Evolutionary conservation across 2,888 invertebrate genomes (phyloP), one percentile per base, ranked within the genome.

Genomic region (Microplitis deprimator): DNA sequence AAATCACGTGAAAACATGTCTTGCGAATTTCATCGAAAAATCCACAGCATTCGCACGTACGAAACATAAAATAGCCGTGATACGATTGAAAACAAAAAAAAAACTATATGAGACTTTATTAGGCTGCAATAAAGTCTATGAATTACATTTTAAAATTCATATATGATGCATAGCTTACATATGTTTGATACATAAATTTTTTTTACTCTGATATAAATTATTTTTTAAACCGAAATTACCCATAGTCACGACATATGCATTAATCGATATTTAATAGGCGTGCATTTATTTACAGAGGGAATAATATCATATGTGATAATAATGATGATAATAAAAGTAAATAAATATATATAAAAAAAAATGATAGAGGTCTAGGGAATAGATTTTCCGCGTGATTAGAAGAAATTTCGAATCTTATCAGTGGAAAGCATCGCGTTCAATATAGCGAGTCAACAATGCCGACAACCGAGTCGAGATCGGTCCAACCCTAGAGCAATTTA

Each of bases 1-100:
- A 40, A 39, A 68, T 68, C 68, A 68, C 68, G 68, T 68, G 29
- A 38, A 39, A 40, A 16, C 40, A 40, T 17, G 40, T 40, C 68
- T 68, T 67, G n/a, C n/a, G 16, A 68, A 8, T 68, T 40, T 68
- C 39, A 68, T 68, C 16, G 40, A 10, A 1, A 68, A 40, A 40
- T 68, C 39, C 40, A 0, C 16, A 2, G 68, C 39, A 16, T 68
- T 16, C 6, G n/a, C 68, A 68, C 68, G 39, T 67, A 67, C 39
- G n/a, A 10, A 38, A 8, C 38, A 29, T 39, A 29, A 29, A 67
- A 7, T 29, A 67, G 7, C n/a, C 5, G 39, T 13, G 13, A 50
- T 8, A 4, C 13, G 13, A 50, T 8, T 13, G 13, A 8, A 50
- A 50, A 13, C 10, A 8, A 50, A 8, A 13, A 50, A 17, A 17